Base-by-base conservation (phyloP, 2,797 vertebrate species). In the Typhlichthys subterraneus region DNA sequence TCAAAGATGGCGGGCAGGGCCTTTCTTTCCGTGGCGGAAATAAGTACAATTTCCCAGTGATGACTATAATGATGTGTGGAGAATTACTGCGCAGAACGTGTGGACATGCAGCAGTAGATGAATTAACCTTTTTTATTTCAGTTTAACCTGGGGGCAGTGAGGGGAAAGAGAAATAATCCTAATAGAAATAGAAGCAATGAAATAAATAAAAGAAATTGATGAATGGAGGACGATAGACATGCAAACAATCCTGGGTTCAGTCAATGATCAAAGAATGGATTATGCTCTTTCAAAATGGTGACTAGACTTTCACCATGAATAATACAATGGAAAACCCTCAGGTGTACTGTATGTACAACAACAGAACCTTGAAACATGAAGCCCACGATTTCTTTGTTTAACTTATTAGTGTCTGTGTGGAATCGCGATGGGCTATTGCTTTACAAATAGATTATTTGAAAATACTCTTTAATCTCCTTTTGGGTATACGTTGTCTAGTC, bases 271-370 rank as follows among this genome's bases (percentile, higher is more conserved):
- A 78, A 80, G 53, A 57, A n/a, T 31, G 57, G 48, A 58, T 60
- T 52, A 38, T 38, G 33, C 33, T 38, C 6, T 53, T 67, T 49
- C 59, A 67, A 71, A 72, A 55, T 52, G 15, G 70, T 67, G 67
- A 54, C 19, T 59, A 29, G 61, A 62, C 65, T 29, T 55, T 46
- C 53, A 52, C 54, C 48, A 79, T 79, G 50, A 77, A 85, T 79
- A 80, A 79, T 79, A 70, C 38, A 83, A 67, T 52, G 64, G 14
- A 61, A 69, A 63, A 61, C 69, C 67, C 67, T 68, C 51, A 14
- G 49, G 9, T 50, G 15, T 1, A 29, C 23, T 29, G 23, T 29
- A 29, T 15, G 15, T 50, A n/a, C 9, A 29, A 50, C 15, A 5
- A 38, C 3, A 38, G 33, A 38, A 38, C 33, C 33, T 38, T 38